These are phyloP conservation scores for Coptodon rendalli DNA, from an alignment of 2,113 vertebrate genomes.

Conservation along the genomic window DNA sequence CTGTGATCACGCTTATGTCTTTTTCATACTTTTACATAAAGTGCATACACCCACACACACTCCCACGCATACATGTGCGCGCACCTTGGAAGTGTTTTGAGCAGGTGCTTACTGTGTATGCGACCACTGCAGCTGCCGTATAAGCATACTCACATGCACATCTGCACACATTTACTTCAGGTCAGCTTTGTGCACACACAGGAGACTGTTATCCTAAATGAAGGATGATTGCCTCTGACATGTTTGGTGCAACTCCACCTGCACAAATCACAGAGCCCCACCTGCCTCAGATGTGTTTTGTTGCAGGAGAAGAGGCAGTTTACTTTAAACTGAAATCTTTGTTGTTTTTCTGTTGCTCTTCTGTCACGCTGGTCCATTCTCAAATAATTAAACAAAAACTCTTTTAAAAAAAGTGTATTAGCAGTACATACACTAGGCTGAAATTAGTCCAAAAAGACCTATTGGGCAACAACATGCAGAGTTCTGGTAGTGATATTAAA, in stretches of 20 bases:
- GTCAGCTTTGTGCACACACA: background rate
- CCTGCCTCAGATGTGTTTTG: background rate
- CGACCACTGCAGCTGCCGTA: background rate
- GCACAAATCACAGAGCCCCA: slow-evolving; percentile 20
- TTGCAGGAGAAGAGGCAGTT: background rate
- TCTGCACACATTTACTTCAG: background rate
- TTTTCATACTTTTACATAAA: background rate
- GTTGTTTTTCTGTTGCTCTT: background rate
- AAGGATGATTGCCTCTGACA: slow-evolving; percentile 40
- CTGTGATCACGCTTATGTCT: slow-evolving; percentile 4
- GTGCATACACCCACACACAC: background rate
- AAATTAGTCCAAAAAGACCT: background rate
- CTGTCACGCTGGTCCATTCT: background rate
- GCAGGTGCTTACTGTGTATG: background rate
- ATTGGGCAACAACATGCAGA: background rate
- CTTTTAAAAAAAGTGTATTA: accelerated
- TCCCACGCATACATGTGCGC: background rate
- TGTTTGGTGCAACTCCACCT: slow-evolving; percentile 17
- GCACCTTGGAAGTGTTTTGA: background rate
- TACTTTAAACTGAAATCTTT: background rate
- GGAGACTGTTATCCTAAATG: slow-evolving; percentile 23
- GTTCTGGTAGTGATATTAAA: background rate
- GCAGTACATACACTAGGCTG: background rate
- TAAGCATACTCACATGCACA: background rate
- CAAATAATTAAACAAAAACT: background rate